Conservation (phyloP, 2,797 vertebrate genomes). For the Apodemus agrarius region DNA sequence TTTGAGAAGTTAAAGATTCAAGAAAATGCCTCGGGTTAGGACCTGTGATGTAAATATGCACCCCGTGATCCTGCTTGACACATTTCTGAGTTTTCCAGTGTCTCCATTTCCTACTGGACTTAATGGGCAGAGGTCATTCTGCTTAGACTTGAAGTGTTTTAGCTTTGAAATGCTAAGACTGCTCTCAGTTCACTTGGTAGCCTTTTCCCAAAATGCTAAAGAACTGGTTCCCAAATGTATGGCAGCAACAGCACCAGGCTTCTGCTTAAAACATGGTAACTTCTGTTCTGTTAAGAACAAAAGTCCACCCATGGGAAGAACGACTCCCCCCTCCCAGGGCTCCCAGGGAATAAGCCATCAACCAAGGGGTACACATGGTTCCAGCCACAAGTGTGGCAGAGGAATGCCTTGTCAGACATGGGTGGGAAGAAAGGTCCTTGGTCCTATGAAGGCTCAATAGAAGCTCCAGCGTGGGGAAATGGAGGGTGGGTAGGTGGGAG, state of each 20-base stretch:
- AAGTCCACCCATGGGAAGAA: no score
- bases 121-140: neutral
- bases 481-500: no score
- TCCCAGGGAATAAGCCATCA: no score
- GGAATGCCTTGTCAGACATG: no score
- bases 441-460: no score
- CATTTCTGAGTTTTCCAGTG: neutral
- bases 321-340: no score
- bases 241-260: neutral
- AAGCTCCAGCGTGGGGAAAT: no score
- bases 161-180: neutral
- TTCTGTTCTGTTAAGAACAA: neutral
- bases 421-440: no score
- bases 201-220: conserved; percentile 23
- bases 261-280: neutral
- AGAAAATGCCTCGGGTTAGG: neutral
- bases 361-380: no score
- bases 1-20: conserved; percentile 18
- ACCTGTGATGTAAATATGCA: neutral
- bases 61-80: neutral
- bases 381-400: no score
- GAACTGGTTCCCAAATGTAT: neutral
- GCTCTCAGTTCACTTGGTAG: neutral
- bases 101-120: neutral
- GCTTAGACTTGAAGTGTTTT: neutral